Conservation (phyloP, 2,888 invertebrate genomes). For the Drosophila suboccidentalis region DNA sequence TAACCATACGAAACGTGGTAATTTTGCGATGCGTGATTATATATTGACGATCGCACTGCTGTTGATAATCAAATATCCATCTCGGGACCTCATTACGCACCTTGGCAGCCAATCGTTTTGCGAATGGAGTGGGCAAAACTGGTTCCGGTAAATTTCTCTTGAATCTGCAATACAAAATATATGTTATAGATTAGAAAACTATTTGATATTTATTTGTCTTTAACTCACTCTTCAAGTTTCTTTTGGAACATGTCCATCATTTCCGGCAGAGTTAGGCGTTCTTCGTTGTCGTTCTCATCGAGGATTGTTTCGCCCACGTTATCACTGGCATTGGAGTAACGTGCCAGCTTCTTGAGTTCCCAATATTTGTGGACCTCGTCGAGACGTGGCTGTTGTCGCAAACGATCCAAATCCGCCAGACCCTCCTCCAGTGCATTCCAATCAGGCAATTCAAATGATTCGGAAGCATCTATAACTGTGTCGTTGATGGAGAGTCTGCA, state of each 20-base stretch:
- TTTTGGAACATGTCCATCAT: conserved; percentile 27
- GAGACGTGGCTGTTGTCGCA: conserved; percentile 54
- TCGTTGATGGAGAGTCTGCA: conserved; percentile 60
- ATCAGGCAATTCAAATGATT: conserved; percentile 63
- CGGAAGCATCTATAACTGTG: conserved; percentile 2
- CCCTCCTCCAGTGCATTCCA: conserved; percentile 33
- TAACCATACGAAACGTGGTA: conserved; percentile 44
- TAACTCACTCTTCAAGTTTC: conserved; percentile 34
- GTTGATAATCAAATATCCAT: conserved; percentile 76
- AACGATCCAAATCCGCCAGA: conserved; percentile 46
- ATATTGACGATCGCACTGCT: conserved; percentile 46
- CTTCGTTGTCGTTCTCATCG: background rate
- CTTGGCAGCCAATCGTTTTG: conserved; percentile 36
- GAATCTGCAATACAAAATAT: conserved; percentile 7
- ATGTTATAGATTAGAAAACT: background rate
- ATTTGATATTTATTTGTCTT: background rate
- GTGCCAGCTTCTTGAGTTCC: conserved; percentile 41
- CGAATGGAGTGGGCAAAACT: conserved; percentile 30
- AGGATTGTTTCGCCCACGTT: conserved; percentile 3
- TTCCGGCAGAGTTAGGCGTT: conserved; percentile 6
- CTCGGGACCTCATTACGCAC: conserved; percentile 47
- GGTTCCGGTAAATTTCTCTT: background rate
- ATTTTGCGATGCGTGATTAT: conserved; percentile 54
- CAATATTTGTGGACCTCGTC: conserved; percentile 65
- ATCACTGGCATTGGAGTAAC: conserved; percentile 9